These are phyloP conservation scores for Bucco capensis DNA, from an alignment of 2,113 vertebrate genomes.

Conservation along the genomic window DNA sequence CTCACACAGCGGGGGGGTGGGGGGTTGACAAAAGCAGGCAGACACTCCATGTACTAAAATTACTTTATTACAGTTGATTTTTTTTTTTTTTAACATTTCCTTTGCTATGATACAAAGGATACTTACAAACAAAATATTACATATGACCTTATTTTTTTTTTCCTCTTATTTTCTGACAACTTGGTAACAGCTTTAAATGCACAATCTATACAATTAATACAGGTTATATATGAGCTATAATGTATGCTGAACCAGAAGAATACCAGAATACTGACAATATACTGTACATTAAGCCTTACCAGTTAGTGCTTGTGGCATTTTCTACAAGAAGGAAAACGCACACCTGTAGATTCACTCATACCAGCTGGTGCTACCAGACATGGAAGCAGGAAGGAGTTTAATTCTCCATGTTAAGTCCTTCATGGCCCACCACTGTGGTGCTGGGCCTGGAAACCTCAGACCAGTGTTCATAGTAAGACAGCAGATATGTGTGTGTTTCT, in stretches of 20 bases:
- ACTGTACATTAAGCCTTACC: slow-evolving; percentile 89
- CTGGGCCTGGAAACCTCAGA: slow-evolving; percentile 67
- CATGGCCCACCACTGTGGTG: slow-evolving; percentile 48
- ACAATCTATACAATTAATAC: slow-evolving; percentile 99
- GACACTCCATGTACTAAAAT: slow-evolving; percentile 85
- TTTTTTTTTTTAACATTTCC: slow-evolving; percentile 87
- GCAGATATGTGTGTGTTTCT: slow-evolving; percentile 41
- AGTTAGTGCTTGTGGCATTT: slow-evolving; percentile 75
- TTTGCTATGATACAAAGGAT: slow-evolving; percentile 95
- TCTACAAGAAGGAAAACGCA: slow-evolving; percentile 76
- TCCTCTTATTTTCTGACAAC: slow-evolving; percentile 88
- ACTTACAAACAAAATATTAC: slow-evolving; percentile 99
- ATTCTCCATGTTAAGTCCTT: slow-evolving; percentile 52
- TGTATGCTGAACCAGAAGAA: slow-evolving; percentile 91
- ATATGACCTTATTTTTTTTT: slow-evolving; percentile 89
- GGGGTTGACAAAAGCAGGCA: slow-evolving; percentile 28
- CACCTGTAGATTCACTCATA: slow-evolving; percentile 74
- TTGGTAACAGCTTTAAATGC: slow-evolving; percentile 92
- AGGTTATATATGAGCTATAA: slow-evolving; percentile 96
- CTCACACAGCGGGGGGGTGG: accelerated
- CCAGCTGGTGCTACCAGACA: slow-evolving; percentile 71
- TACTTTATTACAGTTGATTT: slow-evolving; percentile 99
- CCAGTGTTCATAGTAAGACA: slow-evolving; percentile 66
- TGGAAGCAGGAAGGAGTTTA: slow-evolving; percentile 52
- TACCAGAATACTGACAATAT: slow-evolving; percentile 94